Percentiles rank a stretch among this genome's conserved stretches.
phyloP scores from a whole-genome alignment of 2,113 vertebrate species.

The Caranx ignobilis region DNA sequence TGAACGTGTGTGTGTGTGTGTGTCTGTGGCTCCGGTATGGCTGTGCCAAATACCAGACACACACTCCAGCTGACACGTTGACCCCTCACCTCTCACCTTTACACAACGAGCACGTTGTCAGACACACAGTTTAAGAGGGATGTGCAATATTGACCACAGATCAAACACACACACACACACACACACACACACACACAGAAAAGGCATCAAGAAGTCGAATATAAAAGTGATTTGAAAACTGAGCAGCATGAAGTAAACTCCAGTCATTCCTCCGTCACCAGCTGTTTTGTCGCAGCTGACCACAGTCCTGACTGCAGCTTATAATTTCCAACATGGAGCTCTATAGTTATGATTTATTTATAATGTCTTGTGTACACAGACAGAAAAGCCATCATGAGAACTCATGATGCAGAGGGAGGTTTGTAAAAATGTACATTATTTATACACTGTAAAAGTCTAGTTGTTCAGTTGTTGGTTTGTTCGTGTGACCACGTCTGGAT shows the following conservation, averaged over 20 bases:
- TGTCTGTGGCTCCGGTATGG: slow-evolving; percentile 52
- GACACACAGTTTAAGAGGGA: slow-evolving; percentile 31
- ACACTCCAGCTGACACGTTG: slow-evolving; percentile 80
- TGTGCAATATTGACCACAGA: slow-evolving; percentile 27
- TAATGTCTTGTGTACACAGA: slow-evolving; percentile 72
- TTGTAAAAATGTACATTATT: slow-evolving; percentile 39
- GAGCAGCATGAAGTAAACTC: slow-evolving; percentile 14
- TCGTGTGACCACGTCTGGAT: no score
- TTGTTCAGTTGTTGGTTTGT: neutral
- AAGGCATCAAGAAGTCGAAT: slow-evolving; percentile 7
- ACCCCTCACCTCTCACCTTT: slow-evolving; percentile 80
- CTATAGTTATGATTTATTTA: slow-evolving; percentile 83
- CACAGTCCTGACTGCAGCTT: slow-evolving; percentile 54
- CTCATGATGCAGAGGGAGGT: slow-evolving; percentile 33
- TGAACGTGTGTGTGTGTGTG: slow-evolving; percentile 13
- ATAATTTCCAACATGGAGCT: slow-evolving; percentile 74
- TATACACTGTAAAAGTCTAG: neutral
- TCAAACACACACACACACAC: neutral
- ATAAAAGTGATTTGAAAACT: neutral
- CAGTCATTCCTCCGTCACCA: slow-evolving; percentile 36
- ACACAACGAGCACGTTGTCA: slow-evolving; percentile 73
- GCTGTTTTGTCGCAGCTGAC: slow-evolving; percentile 53
- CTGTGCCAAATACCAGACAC: slow-evolving; percentile 81
- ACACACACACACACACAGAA: neutral
- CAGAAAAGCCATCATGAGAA: slow-evolving; percentile 67